Percentiles rank a stretch among this genome's conserved stretches.
These are phyloP conservation scores for Sphaerophoria rueppellii DNA, from an alignment of 2,888 invertebrate species.

Conservation along the genomic window DNA sequence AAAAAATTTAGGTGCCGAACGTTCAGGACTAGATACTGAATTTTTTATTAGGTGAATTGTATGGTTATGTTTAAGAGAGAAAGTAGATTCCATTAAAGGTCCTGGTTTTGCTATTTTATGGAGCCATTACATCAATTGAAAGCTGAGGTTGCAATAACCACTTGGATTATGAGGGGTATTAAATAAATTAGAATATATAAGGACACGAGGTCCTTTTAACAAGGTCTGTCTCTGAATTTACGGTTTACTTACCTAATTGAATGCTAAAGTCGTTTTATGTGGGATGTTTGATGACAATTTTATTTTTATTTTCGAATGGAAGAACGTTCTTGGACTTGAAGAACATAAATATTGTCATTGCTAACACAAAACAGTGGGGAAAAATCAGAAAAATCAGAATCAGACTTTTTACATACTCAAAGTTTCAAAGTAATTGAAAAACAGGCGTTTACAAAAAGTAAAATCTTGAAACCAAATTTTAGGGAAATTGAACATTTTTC, in stretches of 20 bases:
- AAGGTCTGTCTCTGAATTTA: not conserved
- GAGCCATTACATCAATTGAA: slow-evolving; percentile 58
- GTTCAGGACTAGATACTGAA: slow-evolving; percentile 46
- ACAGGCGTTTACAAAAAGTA: no score
- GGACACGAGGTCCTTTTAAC: not conserved
- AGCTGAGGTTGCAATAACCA: slow-evolving; percentile 12
- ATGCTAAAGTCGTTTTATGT: not conserved
- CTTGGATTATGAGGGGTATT: not conserved
- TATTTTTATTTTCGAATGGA: no score
- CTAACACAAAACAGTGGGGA: no score
- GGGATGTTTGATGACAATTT: no score
- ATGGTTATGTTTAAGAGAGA: slow-evolving; percentile 26
- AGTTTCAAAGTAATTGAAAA: no score
- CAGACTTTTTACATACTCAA: no score
- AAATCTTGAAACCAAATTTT: no score
- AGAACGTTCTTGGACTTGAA: no score
- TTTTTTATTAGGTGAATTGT: slow-evolving; percentile 62
- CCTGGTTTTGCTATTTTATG: slow-evolving; percentile 24
- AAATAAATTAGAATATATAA: slow-evolving; percentile 35
- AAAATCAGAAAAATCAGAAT: no score
- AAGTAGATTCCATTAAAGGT: slow-evolving; percentile 12
- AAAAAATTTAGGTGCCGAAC: slow-evolving; percentile 26
- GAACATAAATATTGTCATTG: no score
- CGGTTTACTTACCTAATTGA: not conserved
- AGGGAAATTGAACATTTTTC: no score